Evolutionary conservation across 92 coral and sea anemone genomes (phyloP), one percentile per base, ranked within the genome.

Genomic region (Porites divaricata): DNA sequence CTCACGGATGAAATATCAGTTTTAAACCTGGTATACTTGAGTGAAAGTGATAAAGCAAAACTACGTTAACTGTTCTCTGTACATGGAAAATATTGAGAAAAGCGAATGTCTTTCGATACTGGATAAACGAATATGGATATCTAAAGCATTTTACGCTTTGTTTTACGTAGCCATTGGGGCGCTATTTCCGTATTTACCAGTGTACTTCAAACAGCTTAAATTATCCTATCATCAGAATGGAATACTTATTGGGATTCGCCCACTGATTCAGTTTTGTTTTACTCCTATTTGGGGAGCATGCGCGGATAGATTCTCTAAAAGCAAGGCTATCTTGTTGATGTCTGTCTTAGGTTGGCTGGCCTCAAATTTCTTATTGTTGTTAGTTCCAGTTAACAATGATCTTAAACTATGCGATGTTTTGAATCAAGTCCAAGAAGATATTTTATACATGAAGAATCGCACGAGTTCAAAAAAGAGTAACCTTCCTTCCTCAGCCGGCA

Each of bases 211-310:
- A 75, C 99, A 96, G 74, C 90, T 96, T 49, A 94, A 88, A 64
- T 91, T 96, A 49, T 86, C 98, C 4, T 91, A 98, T 2, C 94
- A 93, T 81, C 94, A 96, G 77, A 92, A 91, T 63, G 99, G 99
- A 8, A 80, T 96, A 25, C 95, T 96, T 23, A 87, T 93, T 22
- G 99, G 99, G 1, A 91, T 92, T 25, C 94, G 95, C 25, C 96
- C 98, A 12, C 90, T 91, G 62, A 90, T 95, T 13, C 97, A 95
- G 88, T 95, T 96, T 69, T 88, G 92, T 13, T 93, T 89, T 25
- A 94, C 98, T 24, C 99, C 99, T 51, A 76, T 96, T 16, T 96
- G 99, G 99, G 96, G 98, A 67, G 96, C 89, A 85, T 80, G 93
- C 70, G 99, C 98, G 1, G 99, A 96, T 65, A 91, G 83, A 76